Evolutionary conservation across 2,797 vertebrate genomes (phyloP).

Genomic region (Cuniculus paca): DNA sequence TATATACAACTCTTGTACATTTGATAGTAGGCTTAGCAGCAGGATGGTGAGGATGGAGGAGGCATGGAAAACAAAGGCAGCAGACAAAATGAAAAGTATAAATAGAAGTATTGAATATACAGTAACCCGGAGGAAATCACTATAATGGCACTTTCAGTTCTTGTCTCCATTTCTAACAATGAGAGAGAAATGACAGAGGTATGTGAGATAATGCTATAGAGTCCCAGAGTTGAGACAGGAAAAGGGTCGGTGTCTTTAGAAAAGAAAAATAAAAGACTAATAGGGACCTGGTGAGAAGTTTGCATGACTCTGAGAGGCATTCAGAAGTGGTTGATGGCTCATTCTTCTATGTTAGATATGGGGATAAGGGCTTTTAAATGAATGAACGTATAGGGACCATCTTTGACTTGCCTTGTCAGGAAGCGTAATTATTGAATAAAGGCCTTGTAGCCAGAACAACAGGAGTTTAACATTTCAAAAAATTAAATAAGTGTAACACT

Average conservation of each 20-base stretch:
- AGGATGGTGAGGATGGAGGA: background rate
- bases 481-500: constrained; percentile 26
- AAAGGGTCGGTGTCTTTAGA: background rate
- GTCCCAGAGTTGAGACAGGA: background rate
- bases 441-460: background rate
- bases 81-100: constrained; percentile 62
- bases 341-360: background rate
- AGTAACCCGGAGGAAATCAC: constrained; percentile 63
- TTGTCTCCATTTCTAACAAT: constrained; percentile 58
- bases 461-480: constrained; percentile 24
- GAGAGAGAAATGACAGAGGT: constrained; percentile 49
- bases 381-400: background rate
- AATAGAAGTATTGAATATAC: constrained; percentile 61
- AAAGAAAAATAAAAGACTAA: constrained; percentile 32
- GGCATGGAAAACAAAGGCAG: constrained; percentile 60
- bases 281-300: background rate
- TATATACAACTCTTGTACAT: constrained; percentile 9
- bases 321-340: background rate
- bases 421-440: background rate
- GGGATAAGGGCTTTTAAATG: background rate
- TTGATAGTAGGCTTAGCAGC: constrained; percentile 42
- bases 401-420: constrained; percentile 29
- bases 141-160: constrained; percentile 37
- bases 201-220: background rate
- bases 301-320: background rate